A percentile compares a stretch with the other conserved stretches of the same genome.
These are phyloP conservation scores for Lycodopsis pacificus DNA, from an alignment of 2,797 vertebrate species.

Conservation along the genomic window DNA sequence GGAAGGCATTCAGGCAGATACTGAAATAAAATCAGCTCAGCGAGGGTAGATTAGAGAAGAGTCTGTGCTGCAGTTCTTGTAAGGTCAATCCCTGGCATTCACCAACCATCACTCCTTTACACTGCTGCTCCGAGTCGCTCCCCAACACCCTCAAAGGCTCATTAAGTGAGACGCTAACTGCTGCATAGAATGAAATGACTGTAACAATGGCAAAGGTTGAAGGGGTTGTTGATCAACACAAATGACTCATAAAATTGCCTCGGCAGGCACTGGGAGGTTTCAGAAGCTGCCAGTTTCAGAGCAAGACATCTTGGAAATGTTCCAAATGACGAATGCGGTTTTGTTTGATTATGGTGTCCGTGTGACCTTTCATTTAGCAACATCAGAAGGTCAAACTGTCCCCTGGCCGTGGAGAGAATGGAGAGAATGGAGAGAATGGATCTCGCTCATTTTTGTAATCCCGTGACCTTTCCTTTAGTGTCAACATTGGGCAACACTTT, in stretches of 20 bases:
- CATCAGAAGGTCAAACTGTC: slow-evolving; percentile 8
- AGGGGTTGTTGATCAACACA: slow-evolving; percentile 74
- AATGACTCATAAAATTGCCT: slow-evolving; percentile 62
- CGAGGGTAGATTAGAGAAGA: slow-evolving; percentile 54
- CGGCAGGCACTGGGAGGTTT: slow-evolving; percentile 25
- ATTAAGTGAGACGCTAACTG: slow-evolving; percentile 60
- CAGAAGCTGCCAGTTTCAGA: slow-evolving; percentile 8
- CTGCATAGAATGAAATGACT: slow-evolving; percentile 50
- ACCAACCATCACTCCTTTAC: slow-evolving; percentile 46
- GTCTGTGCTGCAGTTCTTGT: slow-evolving; percentile 51
- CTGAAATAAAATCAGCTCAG: slow-evolving; percentile 57
- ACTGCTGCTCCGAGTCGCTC: slow-evolving; percentile 42
- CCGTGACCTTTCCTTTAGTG: not conserved
- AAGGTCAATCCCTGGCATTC: slow-evolving; percentile 67
- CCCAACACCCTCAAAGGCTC: slow-evolving; percentile 47
- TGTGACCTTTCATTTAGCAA: slow-evolving; percentile 7
- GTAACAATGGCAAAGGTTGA: slow-evolving; percentile 64
- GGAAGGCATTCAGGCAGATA: slow-evolving; percentile 41
- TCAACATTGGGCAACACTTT: not conserved
- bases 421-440: not conserved
- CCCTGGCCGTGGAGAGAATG: not conserved
- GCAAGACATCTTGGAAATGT: slow-evolving; percentile 6
- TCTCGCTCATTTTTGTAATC: not conserved
- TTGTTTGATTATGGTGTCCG: not conserved
- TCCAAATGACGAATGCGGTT: slow-evolving; percentile 5